phyloP scores from a whole-genome alignment of 2,113 vertebrate genomes.

The Cavia aperea region DNA sequence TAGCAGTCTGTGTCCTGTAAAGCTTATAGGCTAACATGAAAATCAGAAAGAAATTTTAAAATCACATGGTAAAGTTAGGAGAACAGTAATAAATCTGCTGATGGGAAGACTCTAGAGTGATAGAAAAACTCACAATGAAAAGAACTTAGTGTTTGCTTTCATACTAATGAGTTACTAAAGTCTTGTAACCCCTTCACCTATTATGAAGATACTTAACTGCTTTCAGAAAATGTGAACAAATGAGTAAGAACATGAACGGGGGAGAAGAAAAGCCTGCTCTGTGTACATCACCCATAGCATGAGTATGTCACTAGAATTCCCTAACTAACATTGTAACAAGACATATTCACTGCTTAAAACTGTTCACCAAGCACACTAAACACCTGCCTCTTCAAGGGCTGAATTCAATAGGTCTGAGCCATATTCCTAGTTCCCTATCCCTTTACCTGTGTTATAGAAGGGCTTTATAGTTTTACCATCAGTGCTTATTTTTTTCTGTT shows the following conservation, averaged over 20 bases:
- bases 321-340: neutral
- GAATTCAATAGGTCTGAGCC: neutral
- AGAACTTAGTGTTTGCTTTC: neutral
- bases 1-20: neutral
- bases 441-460: rapidly evolving
- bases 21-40: neutral
- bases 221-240: neutral
- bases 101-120: too few relatives aligned
- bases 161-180: neutral
- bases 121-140: neutral
- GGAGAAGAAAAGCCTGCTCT: neutral
- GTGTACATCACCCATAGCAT: rapidly evolving
- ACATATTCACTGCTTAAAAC: neutral
- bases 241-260: neutral
- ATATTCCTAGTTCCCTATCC: rapidly evolving
- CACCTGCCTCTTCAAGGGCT: neutral
- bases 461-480: neutral
- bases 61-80: neutral
- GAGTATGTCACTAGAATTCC: neutral
- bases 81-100: rapidly evolving
- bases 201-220: neutral
- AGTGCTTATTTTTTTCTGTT: neutral
- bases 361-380: neutral
- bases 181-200: neutral
- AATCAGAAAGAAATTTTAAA: neutral